A percentile compares a stretch with the other conserved stretches of the same genome.
phyloP scores from a whole-genome alignment of 92 coral and sea anemone species.

The Pocillopora meandrina region DNA sequence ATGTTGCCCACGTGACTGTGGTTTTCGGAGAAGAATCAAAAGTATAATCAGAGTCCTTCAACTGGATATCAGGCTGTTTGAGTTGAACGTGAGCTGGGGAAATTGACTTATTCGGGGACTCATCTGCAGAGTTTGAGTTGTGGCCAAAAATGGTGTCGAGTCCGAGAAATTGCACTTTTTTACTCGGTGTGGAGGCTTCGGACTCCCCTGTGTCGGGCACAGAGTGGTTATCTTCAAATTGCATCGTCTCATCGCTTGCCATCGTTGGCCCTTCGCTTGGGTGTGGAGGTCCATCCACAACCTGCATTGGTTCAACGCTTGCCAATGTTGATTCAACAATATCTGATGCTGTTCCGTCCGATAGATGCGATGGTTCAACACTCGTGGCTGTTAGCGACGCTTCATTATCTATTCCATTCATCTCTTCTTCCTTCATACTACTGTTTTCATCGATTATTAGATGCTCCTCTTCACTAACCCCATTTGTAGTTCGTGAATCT shows the following conservation, averaged over 20 bases:
- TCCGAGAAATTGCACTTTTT: conserved; percentile 73
- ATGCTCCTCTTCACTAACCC: not conserved
- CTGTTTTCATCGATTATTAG: not conserved
- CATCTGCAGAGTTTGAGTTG: not conserved
- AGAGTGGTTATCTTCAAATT: not conserved
- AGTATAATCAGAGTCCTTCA: not conserved
- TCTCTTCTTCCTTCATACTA: not conserved
- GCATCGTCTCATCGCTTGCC: not conserved
- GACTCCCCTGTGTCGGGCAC: not conserved
- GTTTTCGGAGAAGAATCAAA: conserved; percentile 28
- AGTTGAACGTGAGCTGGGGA: conserved; percentile 14
- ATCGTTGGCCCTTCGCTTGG: not conserved
- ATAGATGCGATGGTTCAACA: not conserved
- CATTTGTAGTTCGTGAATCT: not conserved
- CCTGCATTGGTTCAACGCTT: not conserved
- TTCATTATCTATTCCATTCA: not conserved
- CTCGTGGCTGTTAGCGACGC: not conserved
- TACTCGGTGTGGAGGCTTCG: conserved; percentile 40
- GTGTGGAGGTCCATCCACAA: not conserved
- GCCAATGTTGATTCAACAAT: not conserved
- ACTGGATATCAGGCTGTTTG: not conserved
- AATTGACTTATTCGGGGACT: conserved; percentile 22
- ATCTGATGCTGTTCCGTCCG: not conserved
- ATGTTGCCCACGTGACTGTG: conserved; percentile 70
- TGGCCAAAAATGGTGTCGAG: conserved; percentile 54